Base-by-base conservation (phyloP, 2,888 invertebrate genomes). In the Xanthia togata region DNA sequence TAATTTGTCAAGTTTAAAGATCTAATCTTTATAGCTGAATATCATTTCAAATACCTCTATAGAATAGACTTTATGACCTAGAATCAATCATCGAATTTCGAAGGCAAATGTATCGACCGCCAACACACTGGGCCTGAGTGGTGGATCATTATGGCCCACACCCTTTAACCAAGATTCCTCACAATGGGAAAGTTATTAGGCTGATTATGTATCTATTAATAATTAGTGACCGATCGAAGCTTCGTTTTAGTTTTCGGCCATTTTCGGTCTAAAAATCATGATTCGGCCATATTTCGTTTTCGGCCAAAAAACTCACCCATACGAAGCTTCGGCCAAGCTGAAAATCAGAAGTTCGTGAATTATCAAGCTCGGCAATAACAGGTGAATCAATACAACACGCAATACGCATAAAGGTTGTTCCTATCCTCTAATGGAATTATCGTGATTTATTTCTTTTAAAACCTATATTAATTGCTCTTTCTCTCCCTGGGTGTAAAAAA, bases 1-100 rank as follows among this genome's bases (percentile, higher is more conserved):
- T 68, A 69, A 47, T 76, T 75, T 14, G 59, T 76, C 55, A 79
- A 64, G 23, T 59, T 44, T 68, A 8, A 14, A 35, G 41, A 80
- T 79, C 17, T 53, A n/a, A 80, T 79, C 62, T 79, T 11, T 62
- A 5, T 2, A 50, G 31, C 31, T 14, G 20, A 31, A 55, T 60
- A 47, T 44, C 0, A 17, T 65, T 67, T 38, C 11, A 59, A 62
- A 63, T 78, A 20, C n/a, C 5, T 76, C 17, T 14, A 77, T 2
- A 31, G 31, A 31, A 31, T 20, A 26, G 2, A 57, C 11, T 8
- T 9, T 12, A 9, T 44, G 47, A 17, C 12, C 31, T 65, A 67
- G 8, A 55, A 57, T 8, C 0, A 14, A 67, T 26, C n/a, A 68
- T 4, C 41, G 11, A 41, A 41, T n/a, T n/a, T 9, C 35, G 1